Percentiles rank a stretch among this genome's conserved stretches.
Evolutionary conservation across 2,113 vertebrate genomes (phyloP).

Genomic region (Salminus brasiliensis): DNA sequence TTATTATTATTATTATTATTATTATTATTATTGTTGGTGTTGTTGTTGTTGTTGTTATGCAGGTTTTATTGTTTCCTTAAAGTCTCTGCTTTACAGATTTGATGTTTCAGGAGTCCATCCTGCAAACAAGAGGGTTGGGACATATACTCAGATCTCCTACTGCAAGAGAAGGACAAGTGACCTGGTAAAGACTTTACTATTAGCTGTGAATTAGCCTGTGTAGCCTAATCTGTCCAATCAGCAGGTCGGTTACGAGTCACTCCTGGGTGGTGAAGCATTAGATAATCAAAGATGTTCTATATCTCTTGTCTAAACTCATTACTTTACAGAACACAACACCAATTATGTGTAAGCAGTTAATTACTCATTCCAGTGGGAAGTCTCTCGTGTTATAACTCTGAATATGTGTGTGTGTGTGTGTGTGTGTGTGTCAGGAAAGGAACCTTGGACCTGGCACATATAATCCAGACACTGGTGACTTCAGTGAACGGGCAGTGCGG

Average conservation of each 20-base stretch:
- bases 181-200: conserved; percentile 46
- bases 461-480: conserved; percentile 56
- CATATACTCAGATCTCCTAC: conserved; percentile 60
- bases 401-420: not conserved
- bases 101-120: conserved; percentile 66
- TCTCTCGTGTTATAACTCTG: not conserved
- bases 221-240: not conserved
- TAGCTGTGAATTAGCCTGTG: not conserved
- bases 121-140: conserved; percentile 58
- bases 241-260: not conserved
- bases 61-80: not conserved
- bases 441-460: conserved; percentile 72
- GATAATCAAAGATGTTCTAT: not conserved
- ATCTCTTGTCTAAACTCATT: not conserved
- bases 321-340: not conserved
- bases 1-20: not conserved
- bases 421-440: conserved; percentile 62
- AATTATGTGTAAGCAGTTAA: not conserved
- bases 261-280: not conserved
- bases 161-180: conserved; percentile 58
- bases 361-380: not conserved
- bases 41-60: not conserved
- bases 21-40: not conserved
- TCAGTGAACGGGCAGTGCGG: conserved; percentile 54
- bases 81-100: conserved; percentile 58